Evolutionary conservation across 92 coral and sea anemone species (phyloP), one percentile per base, ranked within the genome.

Genomic region (Porites divaricata): DNA sequence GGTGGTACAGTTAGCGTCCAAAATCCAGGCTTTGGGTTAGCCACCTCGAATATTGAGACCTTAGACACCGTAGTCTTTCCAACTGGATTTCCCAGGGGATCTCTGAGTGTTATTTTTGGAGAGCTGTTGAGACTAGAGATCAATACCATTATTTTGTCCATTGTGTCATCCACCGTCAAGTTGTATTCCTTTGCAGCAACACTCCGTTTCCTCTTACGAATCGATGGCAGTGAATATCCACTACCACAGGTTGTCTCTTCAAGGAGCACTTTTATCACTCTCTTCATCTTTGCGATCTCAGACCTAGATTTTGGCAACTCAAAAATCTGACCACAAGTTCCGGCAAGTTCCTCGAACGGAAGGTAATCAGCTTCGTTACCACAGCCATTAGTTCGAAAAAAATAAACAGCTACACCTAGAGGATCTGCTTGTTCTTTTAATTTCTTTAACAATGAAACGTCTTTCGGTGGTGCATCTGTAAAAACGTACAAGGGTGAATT

Each of bases 381-480:
- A 35, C 80, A 76, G 26, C 6, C 28, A 3, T 52, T 68, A 0
- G 86, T 90, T 41, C 81, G 69, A 63, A 93, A 90, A 76, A 93
- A 93, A 77, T 93, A 88, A 45, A 93, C 85, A 48, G 69, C 74
- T 45, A 88, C 13, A 51, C 53, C 89, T 23, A 0, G 81, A 74
- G 4, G 56, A 80, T 48, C 77, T 83, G 53, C 48, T 75, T 48
- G 4, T 0, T 1, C 59, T 10, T 54, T 54, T n/a, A n/a, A 2
- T 2, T 2, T 0, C 4, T 8, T 54, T 54, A 54, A 54, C 59
- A 54, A 20, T 6, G 85, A 70, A 48, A 83, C 82, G 66, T 94
- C 95, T 76, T 94, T 94, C 9, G 98, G 85, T n/a, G 95, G 77
- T 15, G 93, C 94, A 75, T 95, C 98, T 10, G 98, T 95, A 73